Evolutionary conservation across 2,797 vertebrate genomes (phyloP).

Genomic region (Holocentrus rufus): DNA sequence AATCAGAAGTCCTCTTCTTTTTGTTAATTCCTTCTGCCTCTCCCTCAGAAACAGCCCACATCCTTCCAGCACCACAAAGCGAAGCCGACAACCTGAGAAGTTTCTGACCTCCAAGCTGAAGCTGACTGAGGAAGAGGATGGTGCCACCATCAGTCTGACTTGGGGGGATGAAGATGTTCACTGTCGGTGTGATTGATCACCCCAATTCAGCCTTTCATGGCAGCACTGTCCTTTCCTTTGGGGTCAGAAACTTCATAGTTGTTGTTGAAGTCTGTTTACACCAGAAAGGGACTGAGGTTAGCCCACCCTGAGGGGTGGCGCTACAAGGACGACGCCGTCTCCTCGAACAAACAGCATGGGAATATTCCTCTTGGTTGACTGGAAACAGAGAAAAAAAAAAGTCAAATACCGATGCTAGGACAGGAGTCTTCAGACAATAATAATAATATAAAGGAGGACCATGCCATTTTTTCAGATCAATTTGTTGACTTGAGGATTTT

Average conservation of each 20-base stretch:
- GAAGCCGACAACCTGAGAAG: not conserved
- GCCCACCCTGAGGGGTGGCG: constrained; percentile 93
- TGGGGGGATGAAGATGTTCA: not conserved
- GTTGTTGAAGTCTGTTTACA: not conserved
- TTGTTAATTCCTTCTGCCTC: not conserved
- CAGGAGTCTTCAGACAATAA: not conserved
- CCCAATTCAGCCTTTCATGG: not conserved
- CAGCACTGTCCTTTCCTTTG: not conserved
- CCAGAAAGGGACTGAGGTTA: constrained; percentile 66
- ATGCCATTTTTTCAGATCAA: no score
- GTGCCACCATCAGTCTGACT: constrained; percentile 2
- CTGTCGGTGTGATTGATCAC: not conserved
- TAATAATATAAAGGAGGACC: no score
- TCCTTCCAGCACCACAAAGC: constrained; percentile 1
- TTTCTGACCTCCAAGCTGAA: not conserved
- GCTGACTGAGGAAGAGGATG: not conserved
- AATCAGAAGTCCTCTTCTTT: not conserved
- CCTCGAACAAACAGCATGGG: constrained; percentile 99
- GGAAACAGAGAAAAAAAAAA: constrained; percentile 26
- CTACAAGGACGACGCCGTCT: constrained; percentile 97
- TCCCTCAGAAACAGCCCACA: not conserved
- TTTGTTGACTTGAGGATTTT: no score
- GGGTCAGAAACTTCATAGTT: no score
- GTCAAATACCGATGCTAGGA: not conserved
- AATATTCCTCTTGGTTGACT: constrained; percentile 99